A percentile compares a stretch with the other conserved stretches of the same genome.
Evolutionary conservation across 2,113 vertebrate genomes (phyloP).

Genomic region (Crypturellus undulatus): DNA sequence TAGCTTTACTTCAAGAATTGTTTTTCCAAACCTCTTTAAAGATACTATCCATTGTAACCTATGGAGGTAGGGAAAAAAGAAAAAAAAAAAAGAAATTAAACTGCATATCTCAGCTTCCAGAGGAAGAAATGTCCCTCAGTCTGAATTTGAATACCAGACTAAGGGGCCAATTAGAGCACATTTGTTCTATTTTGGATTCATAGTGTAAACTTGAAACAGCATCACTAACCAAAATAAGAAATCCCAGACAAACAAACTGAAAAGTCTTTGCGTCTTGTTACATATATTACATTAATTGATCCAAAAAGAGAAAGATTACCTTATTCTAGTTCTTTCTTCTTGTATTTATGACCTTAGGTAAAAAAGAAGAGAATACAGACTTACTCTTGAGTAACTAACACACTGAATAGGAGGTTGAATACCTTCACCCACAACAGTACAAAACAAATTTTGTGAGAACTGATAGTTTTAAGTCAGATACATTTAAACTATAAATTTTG

Average conservation of each 20-base stretch:
- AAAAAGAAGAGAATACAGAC: not conserved
- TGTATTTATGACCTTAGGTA: not conserved
- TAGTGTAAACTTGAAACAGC: not conserved
- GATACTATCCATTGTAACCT: not conserved
- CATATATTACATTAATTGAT: not conserved
- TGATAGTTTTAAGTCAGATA: not conserved
- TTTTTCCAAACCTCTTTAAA: not conserved
- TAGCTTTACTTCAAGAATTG: not conserved
- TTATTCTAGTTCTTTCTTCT: not conserved
- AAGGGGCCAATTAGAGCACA: not conserved
- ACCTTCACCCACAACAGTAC: not conserved
- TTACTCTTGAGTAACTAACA: not conserved
- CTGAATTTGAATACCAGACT: not conserved
- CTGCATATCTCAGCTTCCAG: not conserved
- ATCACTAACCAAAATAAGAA: not conserved
- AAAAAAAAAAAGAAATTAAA: not conserved
- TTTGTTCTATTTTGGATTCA: not conserved
- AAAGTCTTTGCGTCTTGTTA: not conserved
- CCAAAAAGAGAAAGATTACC: not conserved
- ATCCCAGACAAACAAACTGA: not conserved
- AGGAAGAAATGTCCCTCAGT: not conserved
- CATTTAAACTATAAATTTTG: not conserved
- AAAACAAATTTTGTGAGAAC: not conserved
- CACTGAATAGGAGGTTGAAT: not conserved
- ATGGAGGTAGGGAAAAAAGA: not conserved